Conservation (phyloP, 1,140 invertebrate species). For the Hydropsyche tenuis region DNA sequence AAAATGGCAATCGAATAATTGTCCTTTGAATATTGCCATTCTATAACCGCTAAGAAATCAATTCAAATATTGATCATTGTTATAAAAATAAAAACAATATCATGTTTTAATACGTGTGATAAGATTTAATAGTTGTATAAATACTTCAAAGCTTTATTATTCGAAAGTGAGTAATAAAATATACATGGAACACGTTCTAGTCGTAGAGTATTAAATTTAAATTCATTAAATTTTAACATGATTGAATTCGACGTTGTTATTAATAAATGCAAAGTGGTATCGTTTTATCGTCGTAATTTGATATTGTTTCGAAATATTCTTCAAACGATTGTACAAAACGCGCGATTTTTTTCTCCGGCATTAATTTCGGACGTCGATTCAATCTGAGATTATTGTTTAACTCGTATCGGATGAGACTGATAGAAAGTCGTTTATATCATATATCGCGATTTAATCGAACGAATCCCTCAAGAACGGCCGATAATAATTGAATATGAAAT, state of each 20-base stretch:
- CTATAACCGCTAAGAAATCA: not conserved
- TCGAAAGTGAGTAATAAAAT: not conserved
- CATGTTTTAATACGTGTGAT: not conserved
- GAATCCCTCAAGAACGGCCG: not conserved
- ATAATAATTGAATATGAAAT: too few relatives aligned
- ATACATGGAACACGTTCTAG: not conserved
- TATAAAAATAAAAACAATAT: not conserved
- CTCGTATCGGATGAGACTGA: too few relatives aligned
- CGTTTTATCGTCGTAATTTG: slow-evolving; percentile 12
- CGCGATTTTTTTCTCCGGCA: too few relatives aligned
- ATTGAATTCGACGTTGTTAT: slow-evolving; percentile 2
- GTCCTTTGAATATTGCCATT: slow-evolving; percentile 8
- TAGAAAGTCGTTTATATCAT: too few relatives aligned
- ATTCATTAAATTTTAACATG: slow-evolving; percentile 13
- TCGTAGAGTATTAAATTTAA: not conserved
- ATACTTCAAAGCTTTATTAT: not conserved
- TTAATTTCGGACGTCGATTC: too few relatives aligned
- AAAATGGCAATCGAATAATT: slow-evolving; percentile 19
- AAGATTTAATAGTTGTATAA: not conserved
- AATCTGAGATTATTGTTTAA: too few relatives aligned
- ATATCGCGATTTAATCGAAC: too few relatives aligned
- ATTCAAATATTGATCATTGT: not conserved
- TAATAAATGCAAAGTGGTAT: not conserved
- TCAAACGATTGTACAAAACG: too few relatives aligned
- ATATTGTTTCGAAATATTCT: not conserved